These are phyloP conservation scores for Aurelia sp. DNA, from an alignment of 30 jellyfish, hydroid and myxozoan species.

Conservation along the genomic window DNA sequence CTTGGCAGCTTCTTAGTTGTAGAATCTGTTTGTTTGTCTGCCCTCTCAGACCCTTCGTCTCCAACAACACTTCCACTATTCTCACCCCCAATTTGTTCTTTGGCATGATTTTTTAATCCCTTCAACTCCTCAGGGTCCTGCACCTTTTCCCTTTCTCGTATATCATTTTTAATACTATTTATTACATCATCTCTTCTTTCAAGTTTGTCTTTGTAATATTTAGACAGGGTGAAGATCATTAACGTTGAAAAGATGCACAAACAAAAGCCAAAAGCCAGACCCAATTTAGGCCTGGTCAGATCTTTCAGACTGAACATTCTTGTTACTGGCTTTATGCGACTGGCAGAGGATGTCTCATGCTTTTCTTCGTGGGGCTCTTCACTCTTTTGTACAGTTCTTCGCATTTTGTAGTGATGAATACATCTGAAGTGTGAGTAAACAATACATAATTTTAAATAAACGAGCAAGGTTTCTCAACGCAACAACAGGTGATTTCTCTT, in stretches of 20 bases:
- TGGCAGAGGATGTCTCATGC: background rate
- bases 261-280: background rate
- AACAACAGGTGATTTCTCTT: too few species aligned
- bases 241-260: slow-evolving; percentile 11
- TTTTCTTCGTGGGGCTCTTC: background rate
- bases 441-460: too few species aligned
- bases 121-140: background rate
- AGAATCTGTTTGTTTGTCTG: too few species aligned
- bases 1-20: too few species aligned
- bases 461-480: too few species aligned
- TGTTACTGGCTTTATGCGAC: background rate
- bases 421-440: too few species aligned
- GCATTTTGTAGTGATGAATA: background rate
- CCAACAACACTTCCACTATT: too few species aligned
- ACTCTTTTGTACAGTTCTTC: slow-evolving; percentile 20
- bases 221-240: background rate
- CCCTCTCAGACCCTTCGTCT: too few species aligned
- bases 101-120: background rate
- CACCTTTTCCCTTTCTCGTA: background rate
- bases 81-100: too few species aligned
- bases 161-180: background rate
- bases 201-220: background rate
- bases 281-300: slow-evolving; percentile 33
- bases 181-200: background rate
- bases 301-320: slow-evolving; percentile 19